phyloP scores from a whole-genome alignment of 2,113 vertebrate genomes.

The Elephas maximus region DNA sequence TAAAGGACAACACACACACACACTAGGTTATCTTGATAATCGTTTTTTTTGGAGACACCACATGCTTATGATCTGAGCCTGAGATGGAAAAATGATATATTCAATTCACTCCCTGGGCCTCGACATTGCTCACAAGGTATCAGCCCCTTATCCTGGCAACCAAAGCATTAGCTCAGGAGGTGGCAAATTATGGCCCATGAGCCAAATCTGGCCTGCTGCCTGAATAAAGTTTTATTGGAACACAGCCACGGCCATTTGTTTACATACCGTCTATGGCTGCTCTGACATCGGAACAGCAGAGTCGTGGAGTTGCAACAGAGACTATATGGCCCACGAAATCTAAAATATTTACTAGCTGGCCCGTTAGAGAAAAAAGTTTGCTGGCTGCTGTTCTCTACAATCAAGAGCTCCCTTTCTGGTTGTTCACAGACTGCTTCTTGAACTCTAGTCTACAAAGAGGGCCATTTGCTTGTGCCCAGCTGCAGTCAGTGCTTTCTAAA shows the following conservation, averaged over 20 bases:
- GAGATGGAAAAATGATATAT: not conserved
- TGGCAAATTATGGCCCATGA: not conserved
- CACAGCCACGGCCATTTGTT: not conserved
- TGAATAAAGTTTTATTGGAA: not conserved
- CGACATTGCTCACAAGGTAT: not conserved
- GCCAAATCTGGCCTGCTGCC: not conserved
- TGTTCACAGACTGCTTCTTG: not conserved
- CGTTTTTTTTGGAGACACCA: not conserved
- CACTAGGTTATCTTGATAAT: not conserved
- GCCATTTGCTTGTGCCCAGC: not conserved
- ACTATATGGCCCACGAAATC: not conserved
- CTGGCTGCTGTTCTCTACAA: not conserved
- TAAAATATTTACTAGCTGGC: not conserved
- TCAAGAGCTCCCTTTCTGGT: not conserved
- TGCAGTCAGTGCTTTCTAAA: not conserved
- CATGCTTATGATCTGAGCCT: not conserved
- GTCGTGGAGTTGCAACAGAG: not conserved
- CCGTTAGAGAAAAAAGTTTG: not conserved
- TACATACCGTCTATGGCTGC: not conserved
- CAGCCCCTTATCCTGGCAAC: not conserved
- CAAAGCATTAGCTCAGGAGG: not conserved
- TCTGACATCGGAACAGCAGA: not conserved
- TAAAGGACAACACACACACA: not conserved
- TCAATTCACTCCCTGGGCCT: not conserved
- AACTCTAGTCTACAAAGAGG: accelerated